phyloP scores from a whole-genome alignment of 1,140 invertebrate species.

The Ridgeia piscesae region DNA sequence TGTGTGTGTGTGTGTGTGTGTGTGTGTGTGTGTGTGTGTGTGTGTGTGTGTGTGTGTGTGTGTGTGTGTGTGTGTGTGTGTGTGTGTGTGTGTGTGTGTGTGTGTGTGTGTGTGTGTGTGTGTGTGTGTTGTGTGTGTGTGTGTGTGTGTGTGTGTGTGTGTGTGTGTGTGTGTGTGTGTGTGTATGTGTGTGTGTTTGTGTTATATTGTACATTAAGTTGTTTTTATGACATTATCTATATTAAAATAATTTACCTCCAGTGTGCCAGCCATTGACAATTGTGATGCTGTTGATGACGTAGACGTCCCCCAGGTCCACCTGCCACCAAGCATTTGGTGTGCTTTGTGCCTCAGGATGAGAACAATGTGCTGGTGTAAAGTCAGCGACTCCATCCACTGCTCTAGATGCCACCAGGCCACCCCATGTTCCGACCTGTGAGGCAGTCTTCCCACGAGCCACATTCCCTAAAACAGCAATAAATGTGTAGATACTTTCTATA shows the following conservation, averaged over 20 bases:
- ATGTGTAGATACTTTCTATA: no score
- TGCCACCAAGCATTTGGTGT: background rate
- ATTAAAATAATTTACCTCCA: background rate
- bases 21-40: no score
- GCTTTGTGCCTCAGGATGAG: background rate
- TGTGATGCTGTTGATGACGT: background rate
- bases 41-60: no score
- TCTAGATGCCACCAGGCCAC: background rate
- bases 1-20: no score
- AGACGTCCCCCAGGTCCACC: background rate
- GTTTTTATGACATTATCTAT: background rate
- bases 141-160: no score
- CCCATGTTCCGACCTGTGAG: background rate
- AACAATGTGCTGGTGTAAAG: background rate
- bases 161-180: no score
- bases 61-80: no score
- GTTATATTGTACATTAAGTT: background rate
- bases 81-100: no score
- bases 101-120: background rate
- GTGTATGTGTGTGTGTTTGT: no score
- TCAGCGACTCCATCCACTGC: background rate
- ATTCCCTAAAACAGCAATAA: background rate
- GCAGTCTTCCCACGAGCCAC: background rate
- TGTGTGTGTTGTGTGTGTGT: no score
- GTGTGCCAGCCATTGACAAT: background rate